Conservation (phyloP, 2,113 vertebrate genomes). For the Anoura caudifer region DNA sequence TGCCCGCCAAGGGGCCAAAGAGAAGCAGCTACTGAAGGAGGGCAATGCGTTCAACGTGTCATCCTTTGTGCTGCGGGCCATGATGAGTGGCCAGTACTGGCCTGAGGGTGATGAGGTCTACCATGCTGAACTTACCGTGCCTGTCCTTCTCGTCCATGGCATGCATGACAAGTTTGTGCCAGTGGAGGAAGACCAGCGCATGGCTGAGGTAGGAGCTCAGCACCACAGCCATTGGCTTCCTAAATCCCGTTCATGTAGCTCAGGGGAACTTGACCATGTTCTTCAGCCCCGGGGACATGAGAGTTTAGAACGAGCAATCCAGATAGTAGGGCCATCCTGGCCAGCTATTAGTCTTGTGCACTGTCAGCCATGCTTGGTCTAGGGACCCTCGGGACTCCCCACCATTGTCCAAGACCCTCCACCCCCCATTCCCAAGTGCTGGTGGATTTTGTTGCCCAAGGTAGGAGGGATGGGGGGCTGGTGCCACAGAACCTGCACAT, state of each 20-base stretch:
- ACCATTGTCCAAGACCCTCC: no score
- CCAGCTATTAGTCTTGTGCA: neutral
- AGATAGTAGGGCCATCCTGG: neutral
- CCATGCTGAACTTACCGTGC: constrained; percentile 95
- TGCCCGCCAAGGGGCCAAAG: constrained; percentile 95
- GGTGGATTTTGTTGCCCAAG: no score
- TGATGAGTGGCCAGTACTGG: constrained; percentile 99
- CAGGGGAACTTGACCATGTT: neutral
- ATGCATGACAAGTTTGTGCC: constrained; percentile 98
- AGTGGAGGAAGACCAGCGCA: constrained; percentile 95
- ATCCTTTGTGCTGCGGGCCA: constrained; percentile 95
- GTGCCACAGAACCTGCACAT: no score
- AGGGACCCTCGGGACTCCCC: no score
- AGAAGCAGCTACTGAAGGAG: constrained; percentile 96
- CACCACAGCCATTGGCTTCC: accelerated
- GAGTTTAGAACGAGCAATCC: neutral
- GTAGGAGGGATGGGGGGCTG: no score
- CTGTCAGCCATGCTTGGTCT: neutral
- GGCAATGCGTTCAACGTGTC: constrained; percentile 97
- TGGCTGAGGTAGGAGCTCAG: constrained; percentile 90
- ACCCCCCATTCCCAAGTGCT: no score
- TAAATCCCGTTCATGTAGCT: accelerated
- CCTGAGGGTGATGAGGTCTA: constrained; percentile 97
- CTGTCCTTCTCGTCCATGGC: constrained; percentile 94
- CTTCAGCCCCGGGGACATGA: neutral